Evolutionary conservation across 2,797 vertebrate species (phyloP), one percentile per base, ranked within the genome.

Genomic region (Tamandua tetradactyla): DNA sequence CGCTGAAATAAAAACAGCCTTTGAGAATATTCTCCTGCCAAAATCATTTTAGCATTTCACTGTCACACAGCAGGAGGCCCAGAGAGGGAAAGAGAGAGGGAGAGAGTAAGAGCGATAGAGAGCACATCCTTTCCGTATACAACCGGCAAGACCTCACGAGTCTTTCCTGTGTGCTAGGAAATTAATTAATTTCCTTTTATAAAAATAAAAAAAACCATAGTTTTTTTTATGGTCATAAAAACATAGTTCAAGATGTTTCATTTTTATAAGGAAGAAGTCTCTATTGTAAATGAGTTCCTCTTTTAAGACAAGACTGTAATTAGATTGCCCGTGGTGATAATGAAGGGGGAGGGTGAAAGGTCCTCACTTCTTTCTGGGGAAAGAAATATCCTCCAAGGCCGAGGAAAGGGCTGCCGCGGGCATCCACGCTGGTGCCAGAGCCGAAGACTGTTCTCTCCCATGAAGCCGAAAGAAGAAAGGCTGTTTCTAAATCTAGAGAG

Each of bases 101-200:
- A 64, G 88, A 47, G 49, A 75, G 71, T 15, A 59, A 68, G 86
- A 76, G 37, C 44, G 57, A 59, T 76, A 74, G 92, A 74, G 74
- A 49, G 71, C 52, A 30, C 20, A 66, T 69, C 52, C 4, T 59
- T 87, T 35, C 81, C 89, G 80, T 62, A 44, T 66, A 96, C 95
- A 5, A 17, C 94, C 57, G 68, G 7, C 1, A 95, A 97, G 97
- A 82, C 97, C 96, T 97, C 93, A 72, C 87, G 96, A 98, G 97
- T 93, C 97, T 97, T 97, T 96, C 91, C 96, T 96, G 85, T 49
- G 96, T 97, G 97, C 80, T 69, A 97, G 96, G 91, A 98, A 98
- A 98, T 98, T 98, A 98, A 98, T 98, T 98, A 97, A 98, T 98
- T 98, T 98, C 94, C 93, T 96, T n/a, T n/a, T n/a, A n/a, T n/a